Conservation (phyloP, 2,888 invertebrate species). For the Leucophenga maculata region DNA sequence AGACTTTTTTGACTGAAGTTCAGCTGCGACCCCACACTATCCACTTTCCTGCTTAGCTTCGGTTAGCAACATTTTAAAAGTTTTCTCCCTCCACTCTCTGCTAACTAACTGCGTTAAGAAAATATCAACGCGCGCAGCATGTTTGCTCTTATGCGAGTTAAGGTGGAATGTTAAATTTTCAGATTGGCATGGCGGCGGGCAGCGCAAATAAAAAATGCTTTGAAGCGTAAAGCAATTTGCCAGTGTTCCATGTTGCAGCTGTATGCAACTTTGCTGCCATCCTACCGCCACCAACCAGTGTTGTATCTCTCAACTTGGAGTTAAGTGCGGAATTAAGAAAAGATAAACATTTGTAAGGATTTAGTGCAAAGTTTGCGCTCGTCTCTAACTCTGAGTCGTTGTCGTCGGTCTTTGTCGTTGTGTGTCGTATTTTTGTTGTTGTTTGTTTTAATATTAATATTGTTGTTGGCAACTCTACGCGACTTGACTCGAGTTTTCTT, state of each 20-base stretch:
- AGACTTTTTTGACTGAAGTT: too few species aligned
- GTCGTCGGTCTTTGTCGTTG: conserved; percentile 49
- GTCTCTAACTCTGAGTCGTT: conserved; percentile 56
- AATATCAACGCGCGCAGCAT: conserved; percentile 44
- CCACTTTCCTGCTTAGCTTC: too few species aligned
- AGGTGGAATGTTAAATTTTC: too few species aligned
- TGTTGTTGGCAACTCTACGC: conserved; percentile 14
- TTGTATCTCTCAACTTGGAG: conserved; percentile 47
- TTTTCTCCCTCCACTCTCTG: background rate
- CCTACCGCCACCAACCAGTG: background rate
- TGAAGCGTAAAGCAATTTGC: conserved; percentile 65
- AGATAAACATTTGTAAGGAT: conserved; percentile 72
- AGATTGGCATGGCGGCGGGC: background rate
- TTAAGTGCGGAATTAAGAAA: conserved; percentile 70
- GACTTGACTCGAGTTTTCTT: conserved; percentile 23
- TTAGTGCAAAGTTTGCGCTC: conserved; percentile 64
- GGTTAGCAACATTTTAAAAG: conserved; percentile 21
- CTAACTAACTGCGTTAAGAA: conserved; percentile 60
- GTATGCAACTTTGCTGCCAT: conserved; percentile 3
- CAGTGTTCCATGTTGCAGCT: conserved; percentile 47
- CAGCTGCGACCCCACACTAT: too few species aligned
- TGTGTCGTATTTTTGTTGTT: conserved; percentile 24
- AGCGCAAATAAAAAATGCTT: conserved; percentile 32
- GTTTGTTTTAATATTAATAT: conserved; percentile 22
- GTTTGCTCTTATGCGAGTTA: background rate